Percentiles rank a stretch among this genome's conserved stretches.
Conservation (phyloP, 2,113 vertebrate species). For the Neolamprologus falcicula region DNA sequence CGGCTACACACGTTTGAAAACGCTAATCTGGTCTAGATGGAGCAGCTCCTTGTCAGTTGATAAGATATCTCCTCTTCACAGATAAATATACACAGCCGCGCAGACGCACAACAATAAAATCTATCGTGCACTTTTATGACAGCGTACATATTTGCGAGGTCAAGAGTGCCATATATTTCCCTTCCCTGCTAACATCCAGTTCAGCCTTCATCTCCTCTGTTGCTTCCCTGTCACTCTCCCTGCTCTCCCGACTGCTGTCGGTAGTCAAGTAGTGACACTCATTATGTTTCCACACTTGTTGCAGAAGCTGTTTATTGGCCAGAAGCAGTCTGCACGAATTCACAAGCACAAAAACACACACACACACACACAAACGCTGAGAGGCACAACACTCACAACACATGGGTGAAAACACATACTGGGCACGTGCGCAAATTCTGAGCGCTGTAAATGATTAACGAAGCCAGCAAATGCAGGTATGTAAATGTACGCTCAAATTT, state of each 20-base stretch:
- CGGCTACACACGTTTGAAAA: not conserved
- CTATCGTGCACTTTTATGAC: not conserved
- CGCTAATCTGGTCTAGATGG: not conserved
- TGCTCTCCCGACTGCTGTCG: not conserved
- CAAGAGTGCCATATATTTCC: not conserved
- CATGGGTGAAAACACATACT: not conserved
- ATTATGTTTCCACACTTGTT: constrained; percentile 28
- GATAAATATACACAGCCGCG: not conserved
- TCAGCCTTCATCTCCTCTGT: not conserved
- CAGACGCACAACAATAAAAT: not conserved
- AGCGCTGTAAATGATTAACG: constrained; percentile 37
- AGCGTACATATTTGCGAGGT: not conserved
- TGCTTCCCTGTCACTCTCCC: not conserved
- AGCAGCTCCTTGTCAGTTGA: not conserved
- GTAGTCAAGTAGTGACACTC: constrained; percentile 32
- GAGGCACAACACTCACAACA: not conserved
- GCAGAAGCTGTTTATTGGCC: constrained; percentile 29
- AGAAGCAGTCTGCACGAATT: constrained; percentile 6
- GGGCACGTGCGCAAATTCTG: not conserved
- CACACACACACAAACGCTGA: not conserved
- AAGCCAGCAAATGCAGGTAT: not conserved
- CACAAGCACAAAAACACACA: not conserved
- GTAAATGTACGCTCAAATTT: not conserved
- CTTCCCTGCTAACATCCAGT: not conserved
- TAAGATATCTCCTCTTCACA: not conserved